Base-by-base conservation (phyloP, 2,888 invertebrate species). In the Notodonta dromedarius region DNA sequence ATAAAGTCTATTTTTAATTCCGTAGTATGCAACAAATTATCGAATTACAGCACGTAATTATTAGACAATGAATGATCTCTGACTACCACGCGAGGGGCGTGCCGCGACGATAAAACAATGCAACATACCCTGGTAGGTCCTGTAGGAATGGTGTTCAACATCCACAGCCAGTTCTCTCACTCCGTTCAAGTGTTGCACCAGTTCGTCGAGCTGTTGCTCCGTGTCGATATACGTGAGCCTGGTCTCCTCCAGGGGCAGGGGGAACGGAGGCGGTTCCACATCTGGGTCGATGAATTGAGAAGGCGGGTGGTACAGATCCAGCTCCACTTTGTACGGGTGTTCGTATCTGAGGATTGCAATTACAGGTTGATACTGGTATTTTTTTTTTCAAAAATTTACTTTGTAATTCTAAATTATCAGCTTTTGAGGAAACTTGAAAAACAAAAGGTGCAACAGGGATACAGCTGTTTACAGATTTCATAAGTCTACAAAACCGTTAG, bases 71-170 rank as follows among this genome's bases (percentile, higher is more conserved):
- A 24, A 24, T 44, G 1, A 35, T 35, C 35, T 42, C 42, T 42
- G 12, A 11, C 42, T 42, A 42, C 7, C 11, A 42, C 42, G 9
- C 42, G 1, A 12, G 42, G 3, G 42, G 9, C 42, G 9, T 4
- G 42, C 12, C 42, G 42, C 11, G 24, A 52, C 1, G 4, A 13
- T 52, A 2, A 9, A 52, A 32, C 7, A n/a, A n/a, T n/a, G 5
- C 4, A n/a, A 61, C 61, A 24, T 65, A 88, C 99, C 99, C 93
- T 97, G 97, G 85, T 97, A 99, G 0, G 97, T 96, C 63, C 99
- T 94, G 82, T 98, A 98, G 0, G 97, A 96, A 87, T 99, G 99
- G 87, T 99, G 98, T 94, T 97, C 97, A 57, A 99, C 93, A 93
- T 99, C 99, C 0, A 99, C 95, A 0, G 98, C 98, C 59, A 99